These are phyloP conservation scores for Drosophila multiciliata DNA, from an alignment of 2,888 invertebrate species.

Conservation along the genomic window DNA sequence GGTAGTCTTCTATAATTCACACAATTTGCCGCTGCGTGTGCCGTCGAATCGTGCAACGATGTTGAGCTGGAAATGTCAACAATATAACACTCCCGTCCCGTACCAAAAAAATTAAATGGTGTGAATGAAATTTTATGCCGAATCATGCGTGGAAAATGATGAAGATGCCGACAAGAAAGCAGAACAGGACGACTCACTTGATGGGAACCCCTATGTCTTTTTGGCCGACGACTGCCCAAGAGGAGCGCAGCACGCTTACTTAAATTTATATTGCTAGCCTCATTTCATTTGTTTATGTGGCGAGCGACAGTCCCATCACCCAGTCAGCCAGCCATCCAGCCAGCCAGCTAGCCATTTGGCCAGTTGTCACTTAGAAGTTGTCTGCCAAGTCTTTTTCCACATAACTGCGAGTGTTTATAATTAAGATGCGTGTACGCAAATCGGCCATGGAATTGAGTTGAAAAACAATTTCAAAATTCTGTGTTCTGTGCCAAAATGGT, in stretches of 20 bases:
- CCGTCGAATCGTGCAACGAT: conserved; percentile 41
- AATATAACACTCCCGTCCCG: conserved; percentile 47
- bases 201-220: neutral
- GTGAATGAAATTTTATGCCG: conserved; percentile 81
- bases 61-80: conserved; percentile 71
- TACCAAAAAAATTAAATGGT: conserved; percentile 77
- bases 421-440: conserved; percentile 70
- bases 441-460: conserved; percentile 70
- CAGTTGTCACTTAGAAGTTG: conserved; percentile 51
- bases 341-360: conserved; percentile 18
- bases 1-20: conserved; percentile 63
- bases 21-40: conserved; percentile 75
- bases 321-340: conserved; percentile 1
- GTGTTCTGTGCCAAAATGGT: conserved; percentile 34
- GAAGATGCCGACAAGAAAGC: conserved; percentile 64
- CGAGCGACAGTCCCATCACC: conserved; percentile 11
- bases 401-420: conserved; percentile 47
- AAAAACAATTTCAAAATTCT: conserved; percentile 72
- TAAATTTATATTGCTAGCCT: conserved; percentile 68
- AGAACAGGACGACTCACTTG: neutral
- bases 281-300: conserved; percentile 76
- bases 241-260: conserved; percentile 60
- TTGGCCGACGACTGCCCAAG: conserved; percentile 4
- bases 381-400: conserved; percentile 39
- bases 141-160: conserved; percentile 80